Base-by-base conservation (phyloP, 1,140 invertebrate genomes). In the Zaprionus ornatus region DNA sequence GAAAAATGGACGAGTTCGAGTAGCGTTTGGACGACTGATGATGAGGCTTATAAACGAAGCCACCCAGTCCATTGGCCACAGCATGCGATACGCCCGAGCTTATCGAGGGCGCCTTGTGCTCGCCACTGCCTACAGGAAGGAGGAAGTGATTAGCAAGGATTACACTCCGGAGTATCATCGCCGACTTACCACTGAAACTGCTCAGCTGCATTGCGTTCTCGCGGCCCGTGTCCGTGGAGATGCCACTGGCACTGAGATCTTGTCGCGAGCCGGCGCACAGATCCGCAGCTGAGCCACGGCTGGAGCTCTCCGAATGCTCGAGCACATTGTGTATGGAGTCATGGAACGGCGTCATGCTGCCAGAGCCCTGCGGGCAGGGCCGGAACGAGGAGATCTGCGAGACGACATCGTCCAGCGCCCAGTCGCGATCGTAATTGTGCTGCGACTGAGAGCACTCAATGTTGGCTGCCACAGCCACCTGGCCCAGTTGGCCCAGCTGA, bases 401-500 rank as follows among this genome's bases (percentile, higher is more conserved):
- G 17, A 92, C 87, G 23, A 91, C 92, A 67, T 93, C 92, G 32
- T 92, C 92, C 27, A 92, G 52, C 6, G 91, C 90, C 88, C 88
- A 92, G 70, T 93, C 92, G 12, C 92, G 84, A 35, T 93, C 92
- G 55, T 93, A 93, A 40, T 92, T 92, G 68, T 91, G 86, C 60
- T 92, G 83, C 59, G 94, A 94, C 78, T 94, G 94, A 35, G 93
- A 93, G 52, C 91, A 92, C 88, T 95, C 95, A 68, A 95, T 95
- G 82, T 95, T 95, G 19, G 95, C 94, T 6, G 91, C 91, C 56
- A 91, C 91, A 3, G 95, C 94, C 21, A 95, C 94, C 83, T 94
- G 94, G 3, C 90, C 90, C 19, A 81, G 55, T 48, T 78, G 79
- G 9, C 9, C 57, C 19, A 69, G 84, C 10, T 76, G 85, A 12